Percentiles rank a stretch among this genome's conserved stretches.
phyloP scores from a whole-genome alignment of 2,113 vertebrate genomes.

The Coryphaenoides rupestris region DNA sequence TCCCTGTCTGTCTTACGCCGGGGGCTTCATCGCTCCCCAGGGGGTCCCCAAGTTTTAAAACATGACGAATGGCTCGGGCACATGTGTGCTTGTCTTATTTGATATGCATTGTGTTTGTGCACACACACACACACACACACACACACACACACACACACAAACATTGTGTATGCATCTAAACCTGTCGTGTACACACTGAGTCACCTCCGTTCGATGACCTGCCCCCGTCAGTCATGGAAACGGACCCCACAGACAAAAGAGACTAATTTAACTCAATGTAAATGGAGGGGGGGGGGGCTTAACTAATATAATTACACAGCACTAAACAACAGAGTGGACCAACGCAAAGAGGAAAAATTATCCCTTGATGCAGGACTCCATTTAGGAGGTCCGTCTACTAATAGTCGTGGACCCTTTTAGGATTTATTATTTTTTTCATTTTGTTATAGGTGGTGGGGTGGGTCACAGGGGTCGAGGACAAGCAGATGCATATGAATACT shows the following conservation, averaged over 20 bases:
- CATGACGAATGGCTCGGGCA: conserved; percentile 29
- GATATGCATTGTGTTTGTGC: not conserved
- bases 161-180: not conserved
- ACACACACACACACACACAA: too few species aligned
- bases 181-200: conserved; percentile 12
- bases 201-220: conserved; percentile 46
- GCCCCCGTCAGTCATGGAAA: conserved; percentile 31
- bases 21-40: conserved; percentile 52
- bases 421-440: not conserved
- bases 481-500: not conserved
- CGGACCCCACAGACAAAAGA: conserved; percentile 43
- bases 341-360: conserved; percentile 3
- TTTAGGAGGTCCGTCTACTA: too few species aligned
- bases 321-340: conserved; percentile 42
- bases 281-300: conserved; percentile 1
- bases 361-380: not conserved
- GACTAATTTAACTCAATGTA: conserved; percentile 32
- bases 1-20: too few species aligned
- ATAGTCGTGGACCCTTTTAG: too few species aligned
- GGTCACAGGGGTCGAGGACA: not conserved
- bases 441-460: conserved; percentile 4
- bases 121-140: not conserved
- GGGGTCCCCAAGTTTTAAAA: conserved; percentile 30
- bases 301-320: conserved; percentile 56
- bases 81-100: not conserved